Base-by-base conservation (phyloP, 2,797 vertebrate genomes). In the Aythya fuligula region DNA sequence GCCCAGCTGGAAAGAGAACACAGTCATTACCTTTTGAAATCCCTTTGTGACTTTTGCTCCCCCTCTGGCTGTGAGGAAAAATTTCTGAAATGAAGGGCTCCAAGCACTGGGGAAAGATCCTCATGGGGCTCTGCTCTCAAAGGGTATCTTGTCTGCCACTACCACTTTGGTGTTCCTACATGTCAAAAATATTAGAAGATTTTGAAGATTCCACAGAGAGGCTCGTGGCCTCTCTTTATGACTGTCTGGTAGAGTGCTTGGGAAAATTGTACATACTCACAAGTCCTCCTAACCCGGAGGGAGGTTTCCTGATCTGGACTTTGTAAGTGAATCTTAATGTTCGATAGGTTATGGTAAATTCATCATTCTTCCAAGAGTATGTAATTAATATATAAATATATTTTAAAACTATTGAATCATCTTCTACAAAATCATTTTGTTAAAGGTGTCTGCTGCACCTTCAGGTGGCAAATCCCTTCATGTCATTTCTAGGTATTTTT, bases 101-200 rank as follows among this genome's bases (percentile, higher is more conserved):
- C 39, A 28, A 81, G 3, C 9, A 45, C 36, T n/a, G 30, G 14
- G 16, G 8, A 85, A 47, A 39, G 20, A 19, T 28, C 15, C 28
- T 17, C 0, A 0, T 25, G 28, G 8, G 4, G 15, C 32, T n/a
- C 28, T 65, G 36, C 11, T 74, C 51, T 74, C 16, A 45, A n/a
- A 53, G 39, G 9, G 4, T 47, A 12, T 58, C n/a, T 83, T 19
- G 8, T 72, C 27, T 64, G 41, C 4, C 24, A 17, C 66, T 53
- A 34, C 28, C 9, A 54, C 16, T 89, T 69, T 45, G 24, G 34
- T 66, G 27, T 66, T 74, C 38, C 49, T 58, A 28, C 9, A 14
- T 20, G 25, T 39, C 9, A 90, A 41, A 72, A 87, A 45, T 36
- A 34, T 13, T 49, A 69, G 24, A 67, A 30, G 16, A 21, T 47